Conservation (phyloP, 2,888 invertebrate genomes). For the Drosophila merina region DNA sequence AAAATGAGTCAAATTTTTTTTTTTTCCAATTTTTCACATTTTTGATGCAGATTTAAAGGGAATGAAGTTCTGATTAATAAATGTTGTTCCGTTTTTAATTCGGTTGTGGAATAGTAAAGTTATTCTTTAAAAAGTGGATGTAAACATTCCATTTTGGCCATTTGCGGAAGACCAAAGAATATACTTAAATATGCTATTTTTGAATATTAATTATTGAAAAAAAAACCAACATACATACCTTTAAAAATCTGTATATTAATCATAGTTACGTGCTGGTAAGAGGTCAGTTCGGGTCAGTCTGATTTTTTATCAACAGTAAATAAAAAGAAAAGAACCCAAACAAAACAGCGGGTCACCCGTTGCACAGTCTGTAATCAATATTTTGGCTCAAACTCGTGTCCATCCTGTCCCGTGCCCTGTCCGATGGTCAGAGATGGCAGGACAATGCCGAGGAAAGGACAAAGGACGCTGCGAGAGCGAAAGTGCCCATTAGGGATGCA, state of each 20-base stretch:
- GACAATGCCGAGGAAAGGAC: constrained; percentile 51
- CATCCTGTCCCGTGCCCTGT: constrained; percentile 38
- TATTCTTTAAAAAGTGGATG: too few relatives aligned
- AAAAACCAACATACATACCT: too few relatives aligned
- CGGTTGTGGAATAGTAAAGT: too few relatives aligned
- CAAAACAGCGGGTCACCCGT: constrained; percentile 31
- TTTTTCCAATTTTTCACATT: too few relatives aligned
- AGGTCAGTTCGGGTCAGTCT: constrained; percentile 68
- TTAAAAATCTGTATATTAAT: neutral
- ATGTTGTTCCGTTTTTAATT: too few relatives aligned
- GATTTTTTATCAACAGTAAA: constrained; percentile 67
- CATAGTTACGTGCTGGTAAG: constrained; percentile 24
- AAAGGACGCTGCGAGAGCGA: constrained; percentile 55
- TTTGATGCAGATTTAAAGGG: too few relatives aligned
- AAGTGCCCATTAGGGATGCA: constrained; percentile 77
- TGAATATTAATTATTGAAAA: too few relatives aligned
- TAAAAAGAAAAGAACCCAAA: constrained; percentile 52
- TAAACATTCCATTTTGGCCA: too few relatives aligned
- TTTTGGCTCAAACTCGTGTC: constrained; percentile 53
- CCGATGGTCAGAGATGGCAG: constrained; percentile 44
- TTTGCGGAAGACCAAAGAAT: too few relatives aligned
- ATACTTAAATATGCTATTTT: too few relatives aligned
- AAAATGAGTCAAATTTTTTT: too few relatives aligned
- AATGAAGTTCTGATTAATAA: too few relatives aligned
- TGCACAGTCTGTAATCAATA: constrained; percentile 69